These are phyloP conservation scores for Thunnus thynnus DNA, from an alignment of 2,113 vertebrate genomes.

Conservation along the genomic window DNA sequence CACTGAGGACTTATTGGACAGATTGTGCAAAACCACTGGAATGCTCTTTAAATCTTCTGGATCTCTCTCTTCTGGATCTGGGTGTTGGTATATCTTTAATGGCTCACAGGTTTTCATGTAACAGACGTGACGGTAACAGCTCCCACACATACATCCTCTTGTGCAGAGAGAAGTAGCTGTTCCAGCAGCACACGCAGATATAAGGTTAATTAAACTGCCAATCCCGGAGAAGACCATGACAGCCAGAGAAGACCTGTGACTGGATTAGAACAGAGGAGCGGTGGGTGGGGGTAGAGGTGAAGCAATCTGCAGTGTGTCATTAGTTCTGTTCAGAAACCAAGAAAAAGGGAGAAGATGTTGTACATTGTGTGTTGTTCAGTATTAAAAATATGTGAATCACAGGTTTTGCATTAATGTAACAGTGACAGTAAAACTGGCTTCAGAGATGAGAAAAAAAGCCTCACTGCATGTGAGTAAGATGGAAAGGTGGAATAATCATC, in stretches of 20 bases:
- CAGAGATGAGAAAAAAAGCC: background rate
- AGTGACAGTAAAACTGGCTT: background rate
- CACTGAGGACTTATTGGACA: too few relatives aligned
- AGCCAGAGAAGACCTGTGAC: conserved; percentile 52
- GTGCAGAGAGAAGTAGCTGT: conserved; percentile 36
- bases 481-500: background rate
- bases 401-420: conserved; percentile 2
- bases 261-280: conserved; percentile 34
- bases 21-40: too few relatives aligned
- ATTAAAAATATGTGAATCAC: background rate
- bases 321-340: conserved; percentile 21
- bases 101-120: conserved; percentile 23
- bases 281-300: background rate
- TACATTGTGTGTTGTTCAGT: background rate
- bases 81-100: too few relatives aligned
- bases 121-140: conserved; percentile 31
- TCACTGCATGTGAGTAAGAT: conserved; percentile 3
- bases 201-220: conserved; percentile 82
- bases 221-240: conserved; percentile 62
- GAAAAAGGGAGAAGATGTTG: background rate
- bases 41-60: too few relatives aligned
- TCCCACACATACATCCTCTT: conserved; percentile 34
- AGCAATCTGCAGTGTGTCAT: conserved; percentile 42
- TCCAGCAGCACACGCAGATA: conserved; percentile 67
- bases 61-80: too few relatives aligned